Percentiles rank a stretch among this genome's conserved stretches.
These are phyloP conservation scores for Fulica atra DNA, from an alignment of 2,113 vertebrate genomes.

Conservation along the genomic window DNA sequence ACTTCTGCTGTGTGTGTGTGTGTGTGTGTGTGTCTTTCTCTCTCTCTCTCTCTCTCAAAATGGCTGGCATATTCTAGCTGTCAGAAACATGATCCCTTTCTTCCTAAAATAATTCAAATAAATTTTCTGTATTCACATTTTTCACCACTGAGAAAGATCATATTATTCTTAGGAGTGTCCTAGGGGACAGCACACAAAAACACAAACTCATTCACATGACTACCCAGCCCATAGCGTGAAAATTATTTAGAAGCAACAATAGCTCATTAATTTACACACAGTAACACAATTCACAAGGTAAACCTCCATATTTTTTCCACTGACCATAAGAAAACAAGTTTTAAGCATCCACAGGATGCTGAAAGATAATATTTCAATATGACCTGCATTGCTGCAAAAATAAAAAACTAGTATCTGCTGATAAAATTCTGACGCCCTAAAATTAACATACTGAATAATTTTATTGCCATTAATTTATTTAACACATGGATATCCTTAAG, in stretches of 20 bases:
- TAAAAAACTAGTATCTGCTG: background rate
- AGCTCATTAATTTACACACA: conserved; percentile 45
- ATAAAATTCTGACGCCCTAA: background rate
- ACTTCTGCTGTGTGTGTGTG: background rate
- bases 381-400: conserved; percentile 61
- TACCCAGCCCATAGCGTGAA: background rate
- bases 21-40: too few relatives aligned
- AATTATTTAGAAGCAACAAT: conserved; percentile 33
- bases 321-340: background rate
- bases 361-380: background rate
- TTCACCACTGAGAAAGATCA: background rate
- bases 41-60: conserved; percentile 32
- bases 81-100: background rate
- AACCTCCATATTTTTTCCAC: conserved; percentile 34
- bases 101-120: conserved; percentile 32
- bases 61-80: conserved; percentile 37
- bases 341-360: background rate
- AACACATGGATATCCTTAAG: background rate
- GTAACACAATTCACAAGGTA: conserved; percentile 28
- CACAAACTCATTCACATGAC: background rate
- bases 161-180: background rate
- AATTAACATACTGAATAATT: background rate
- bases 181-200: background rate
- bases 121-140: background rate
- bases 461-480: conserved; percentile 3